Evolutionary conservation across 2,113 vertebrate species (phyloP), one percentile per base, ranked within the genome.

Genomic region (Dendropsophus ebraccatus): DNA sequence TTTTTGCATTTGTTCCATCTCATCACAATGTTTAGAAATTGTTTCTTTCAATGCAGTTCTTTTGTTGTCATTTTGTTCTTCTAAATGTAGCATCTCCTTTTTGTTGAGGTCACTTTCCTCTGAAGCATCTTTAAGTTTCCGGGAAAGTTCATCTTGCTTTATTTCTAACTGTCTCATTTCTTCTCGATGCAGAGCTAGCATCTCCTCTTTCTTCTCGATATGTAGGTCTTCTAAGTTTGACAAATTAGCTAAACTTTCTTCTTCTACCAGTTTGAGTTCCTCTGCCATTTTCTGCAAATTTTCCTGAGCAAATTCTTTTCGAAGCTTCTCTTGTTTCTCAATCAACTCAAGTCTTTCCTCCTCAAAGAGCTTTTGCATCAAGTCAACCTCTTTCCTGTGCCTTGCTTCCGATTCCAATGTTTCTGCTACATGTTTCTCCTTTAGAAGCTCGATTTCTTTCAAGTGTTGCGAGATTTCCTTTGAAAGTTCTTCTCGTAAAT

Each of bases 401-500:
- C 49, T 58, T 14, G 25, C 56, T 41, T 78, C 74, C 30, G 69
- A 49, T 12, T 19, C 54, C 8, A 37, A 41, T 0, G 23, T 54
- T 41, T 77, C 45, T n/a, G 21, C 21, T 17, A 16, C 5, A 13
- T 14, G 21, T 32, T 77, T 32, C 1, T 69, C 47, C 28, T 54
- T 77, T 21, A 78, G 10, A 21, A 47, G 72, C 35, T 32, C 35
- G 49, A 74, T 25, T 19, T 47, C 78, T 21, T 49, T 72, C 60
- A 41, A 35, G 14, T 81, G 85, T 32, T 73, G 50, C 5, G n/a
- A 16, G 8, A 45, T 62, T 28, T 81, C 67, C 12, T 60, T 54
- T 35, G 67, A 73, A 56, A 80, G 49, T 13, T 79, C 62, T 10
- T 72, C 75, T 58, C 35, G 35, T 30, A 81, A 67, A 45, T 32